Evolutionary conservation across 2,888 invertebrate species (phyloP).

Genomic region (Psococerastis gibbosa): DNA sequence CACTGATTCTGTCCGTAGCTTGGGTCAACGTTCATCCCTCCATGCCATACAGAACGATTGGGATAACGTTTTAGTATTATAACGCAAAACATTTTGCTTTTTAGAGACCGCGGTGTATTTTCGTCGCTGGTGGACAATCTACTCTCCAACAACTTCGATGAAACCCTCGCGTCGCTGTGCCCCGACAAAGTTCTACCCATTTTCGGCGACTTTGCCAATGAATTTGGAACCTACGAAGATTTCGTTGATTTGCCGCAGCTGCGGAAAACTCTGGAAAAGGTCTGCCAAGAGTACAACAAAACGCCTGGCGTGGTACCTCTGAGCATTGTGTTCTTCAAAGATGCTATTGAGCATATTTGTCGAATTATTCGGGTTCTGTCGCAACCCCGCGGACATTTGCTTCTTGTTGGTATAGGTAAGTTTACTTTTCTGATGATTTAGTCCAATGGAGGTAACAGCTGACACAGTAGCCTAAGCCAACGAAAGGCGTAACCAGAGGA

Average conservation of each 20-base stretch:
- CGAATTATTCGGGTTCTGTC: slow-evolving; percentile 67
- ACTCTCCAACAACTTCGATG: slow-evolving; percentile 59
- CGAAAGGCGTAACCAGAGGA: too few relatives aligned
- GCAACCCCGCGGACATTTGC: slow-evolving; percentile 61
- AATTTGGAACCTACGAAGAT: slow-evolving; percentile 61
- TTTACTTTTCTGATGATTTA: too few relatives aligned
- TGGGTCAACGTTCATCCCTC: too few relatives aligned
- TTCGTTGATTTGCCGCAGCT: slow-evolving; percentile 40
- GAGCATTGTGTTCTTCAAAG: slow-evolving; percentile 68
- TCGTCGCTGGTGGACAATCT: slow-evolving; percentile 46
- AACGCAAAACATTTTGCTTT: too few relatives aligned
- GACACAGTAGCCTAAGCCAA: too few relatives aligned
- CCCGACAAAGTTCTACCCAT: slow-evolving; percentile 26
- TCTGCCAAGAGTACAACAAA: slow-evolving; percentile 60
- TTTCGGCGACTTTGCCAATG: slow-evolving; percentile 49
- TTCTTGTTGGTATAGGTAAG: slow-evolving; percentile 61
- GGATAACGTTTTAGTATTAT: too few relatives aligned
- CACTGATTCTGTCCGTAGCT: too few relatives aligned
- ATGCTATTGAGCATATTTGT: slow-evolving; percentile 71
- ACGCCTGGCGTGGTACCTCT: slow-evolving; percentile 58
- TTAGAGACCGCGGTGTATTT: slow-evolving; percentile 29
- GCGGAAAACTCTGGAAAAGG: slow-evolving; percentile 31
- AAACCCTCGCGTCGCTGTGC: slow-evolving; percentile 42
- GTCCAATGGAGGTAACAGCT: too few relatives aligned
- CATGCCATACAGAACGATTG: too few relatives aligned